phyloP scores from a whole-genome alignment of 1,140 invertebrate species.

The Drosophila mayri region DNA sequence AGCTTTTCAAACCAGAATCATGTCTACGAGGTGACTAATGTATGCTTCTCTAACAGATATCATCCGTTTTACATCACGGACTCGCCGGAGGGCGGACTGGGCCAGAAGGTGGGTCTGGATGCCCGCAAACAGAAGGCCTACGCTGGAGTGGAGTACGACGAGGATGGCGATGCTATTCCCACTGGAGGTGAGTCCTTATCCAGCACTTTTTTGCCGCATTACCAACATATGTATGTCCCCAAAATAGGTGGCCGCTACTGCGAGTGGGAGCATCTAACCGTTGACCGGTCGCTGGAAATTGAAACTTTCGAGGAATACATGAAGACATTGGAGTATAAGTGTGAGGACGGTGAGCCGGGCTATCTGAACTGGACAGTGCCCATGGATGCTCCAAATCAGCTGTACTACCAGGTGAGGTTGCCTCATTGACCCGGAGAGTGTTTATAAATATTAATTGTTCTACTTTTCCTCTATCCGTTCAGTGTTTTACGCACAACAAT shows the following conservation, averaged over 20 bases:
- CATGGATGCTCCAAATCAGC: conserved; percentile 90
- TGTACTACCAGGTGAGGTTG: conserved; percentile 94
- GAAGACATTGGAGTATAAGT: conserved; percentile 90
- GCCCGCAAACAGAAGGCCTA: conserved; percentile 90
- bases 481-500: conserved; percentile 97
- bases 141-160: conserved; percentile 92
- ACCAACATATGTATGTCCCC: background rate
- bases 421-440: accelerated
- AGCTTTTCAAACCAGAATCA: background rate
- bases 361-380: conserved; percentile 93
- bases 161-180: conserved; percentile 91
- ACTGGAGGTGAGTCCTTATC: conserved; percentile 88
- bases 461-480: conserved; percentile 56
- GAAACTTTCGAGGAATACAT: conserved; percentile 88
- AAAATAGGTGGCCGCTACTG: conserved; percentile 75
- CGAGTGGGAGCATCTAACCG: conserved; percentile 76
- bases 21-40: accelerated
- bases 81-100: conserved; percentile 92
- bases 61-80: conserved; percentile 98
- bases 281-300: conserved; percentile 74
- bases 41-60: conserved; percentile 87
- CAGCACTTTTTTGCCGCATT: background rate
- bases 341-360: conserved; percentile 90
- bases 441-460: background rate
- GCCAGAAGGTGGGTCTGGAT: conserved; percentile 90